Conservation (phyloP, 2,888 invertebrate genomes). For the Leptopilina myrica region DNA sequence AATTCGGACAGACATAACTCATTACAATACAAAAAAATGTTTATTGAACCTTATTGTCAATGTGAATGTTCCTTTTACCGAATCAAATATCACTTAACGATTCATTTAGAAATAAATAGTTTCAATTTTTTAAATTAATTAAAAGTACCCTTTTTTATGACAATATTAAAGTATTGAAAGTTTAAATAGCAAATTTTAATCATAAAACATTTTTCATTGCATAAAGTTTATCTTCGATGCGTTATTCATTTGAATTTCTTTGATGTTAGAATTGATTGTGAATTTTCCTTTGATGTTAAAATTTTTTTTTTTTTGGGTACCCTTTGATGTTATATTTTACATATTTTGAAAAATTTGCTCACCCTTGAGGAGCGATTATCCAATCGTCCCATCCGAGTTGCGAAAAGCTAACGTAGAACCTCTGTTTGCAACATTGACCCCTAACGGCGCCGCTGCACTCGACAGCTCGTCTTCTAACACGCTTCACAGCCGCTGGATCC, state of each 20-base stretch:
- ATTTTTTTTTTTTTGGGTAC: conserved; percentile 5
- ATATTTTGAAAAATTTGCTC: conserved; percentile 52
- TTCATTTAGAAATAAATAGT: too few relatives aligned
- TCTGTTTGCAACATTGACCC: conserved; percentile 91
- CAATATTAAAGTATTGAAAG: too few relatives aligned
- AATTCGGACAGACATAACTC: too few relatives aligned
- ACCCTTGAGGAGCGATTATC: conserved; percentile 92
- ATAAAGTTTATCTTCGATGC: too few relatives aligned
- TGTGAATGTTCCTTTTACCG: too few relatives aligned
- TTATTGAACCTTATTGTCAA: too few relatives aligned
- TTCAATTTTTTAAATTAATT: too few relatives aligned
- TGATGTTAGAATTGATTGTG: background rate
- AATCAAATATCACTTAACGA: too few relatives aligned
- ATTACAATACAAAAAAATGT: too few relatives aligned
- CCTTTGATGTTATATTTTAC: conserved; percentile 26
- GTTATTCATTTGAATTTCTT: conserved; percentile 20
- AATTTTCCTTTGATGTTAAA: conserved; percentile 6
- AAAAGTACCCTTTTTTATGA: too few relatives aligned
- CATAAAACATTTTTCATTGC: too few relatives aligned
- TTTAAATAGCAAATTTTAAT: too few relatives aligned
- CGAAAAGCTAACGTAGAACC: conserved; percentile 94
- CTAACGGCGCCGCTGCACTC: conserved; percentile 86
- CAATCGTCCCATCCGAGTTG: conserved; percentile 96
- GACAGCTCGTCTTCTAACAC: conserved; percentile 87
- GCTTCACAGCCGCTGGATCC: conserved; percentile 82